A percentile compares a stretch with the other conserved stretches of the same genome.
Evolutionary conservation across 2,888 invertebrate genomes (phyloP).

Genomic region (Therioaphis trifolii): DNA sequence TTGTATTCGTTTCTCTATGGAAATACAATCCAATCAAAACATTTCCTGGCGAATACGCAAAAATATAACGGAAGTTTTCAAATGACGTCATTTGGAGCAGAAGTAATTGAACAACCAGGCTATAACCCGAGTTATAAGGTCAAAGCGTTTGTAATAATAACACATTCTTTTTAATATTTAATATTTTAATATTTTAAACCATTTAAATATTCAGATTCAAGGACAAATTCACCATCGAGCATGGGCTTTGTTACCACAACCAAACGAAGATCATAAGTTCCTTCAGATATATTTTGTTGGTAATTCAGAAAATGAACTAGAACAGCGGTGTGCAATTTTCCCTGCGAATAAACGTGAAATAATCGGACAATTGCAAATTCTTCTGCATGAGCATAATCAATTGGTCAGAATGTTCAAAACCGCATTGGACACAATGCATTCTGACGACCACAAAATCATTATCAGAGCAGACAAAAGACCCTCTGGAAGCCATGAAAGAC

Average conservation of each 20-base stretch:
- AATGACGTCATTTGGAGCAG: slow-evolving; percentile 30
- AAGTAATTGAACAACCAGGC: slow-evolving; percentile 15
- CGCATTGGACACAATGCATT: not conserved
- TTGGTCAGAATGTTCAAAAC: slow-evolving; percentile 66
- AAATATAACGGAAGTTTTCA: slow-evolving; percentile 6
- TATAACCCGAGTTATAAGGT: slow-evolving; percentile 25
- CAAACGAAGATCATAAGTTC: not conserved
- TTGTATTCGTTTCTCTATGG: slow-evolving; percentile 19
- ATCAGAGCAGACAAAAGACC: slow-evolving; percentile 25
- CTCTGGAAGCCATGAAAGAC: slow-evolving; percentile 55
- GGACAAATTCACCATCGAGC: slow-evolving; percentile 12
- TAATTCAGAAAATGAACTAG: not conserved
- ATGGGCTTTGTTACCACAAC: slow-evolving; percentile 1
- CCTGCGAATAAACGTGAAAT: slow-evolving; percentile 9
- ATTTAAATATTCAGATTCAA: slow-evolving; percentile 4
- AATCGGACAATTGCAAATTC: slow-evolving; percentile 64
- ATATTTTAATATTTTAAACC: slow-evolving; percentile 9
- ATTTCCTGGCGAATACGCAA: slow-evolving; percentile 9
- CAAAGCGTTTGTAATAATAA: not conserved
- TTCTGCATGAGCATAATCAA: slow-evolving; percentile 66
- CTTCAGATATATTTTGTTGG: slow-evolving; percentile 22
- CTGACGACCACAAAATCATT: slow-evolving; percentile 2
- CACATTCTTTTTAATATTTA: too few species aligned
- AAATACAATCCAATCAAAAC: slow-evolving; percentile 30
- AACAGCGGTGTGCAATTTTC: slow-evolving; percentile 5